These are phyloP conservation scores for Bubo bubo DNA, from an alignment of 2,113 vertebrate genomes.

Conservation along the genomic window DNA sequence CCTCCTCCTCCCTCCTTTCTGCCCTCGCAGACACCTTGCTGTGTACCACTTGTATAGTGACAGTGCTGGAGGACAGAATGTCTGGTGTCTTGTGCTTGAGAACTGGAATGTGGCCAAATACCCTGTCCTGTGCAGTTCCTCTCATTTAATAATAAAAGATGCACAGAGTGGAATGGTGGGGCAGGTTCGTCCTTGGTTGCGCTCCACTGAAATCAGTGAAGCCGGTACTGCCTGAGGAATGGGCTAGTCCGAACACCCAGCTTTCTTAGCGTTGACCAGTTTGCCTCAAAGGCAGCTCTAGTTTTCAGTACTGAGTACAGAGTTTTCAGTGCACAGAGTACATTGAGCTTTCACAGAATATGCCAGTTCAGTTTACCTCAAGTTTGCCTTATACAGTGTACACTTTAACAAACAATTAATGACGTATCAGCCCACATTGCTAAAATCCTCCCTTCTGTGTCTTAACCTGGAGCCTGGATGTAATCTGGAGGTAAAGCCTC, in stretches of 20 bases:
- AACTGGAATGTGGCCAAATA: neutral
- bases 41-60: accelerated
- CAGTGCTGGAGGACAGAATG: neutral
- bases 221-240: neutral
- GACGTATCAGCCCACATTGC: accelerated
- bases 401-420: neutral
- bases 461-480: neutral
- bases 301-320: no score
- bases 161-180: accelerated
- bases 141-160: neutral
- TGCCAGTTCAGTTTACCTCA: neutral
- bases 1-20: neutral
- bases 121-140: neutral
- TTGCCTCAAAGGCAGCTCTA: neutral
- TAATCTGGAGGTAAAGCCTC: neutral
- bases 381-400: neutral
- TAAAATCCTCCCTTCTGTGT: neutral
- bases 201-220: neutral
- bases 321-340: neutral
- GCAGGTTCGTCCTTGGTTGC: neutral
- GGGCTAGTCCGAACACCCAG: accelerated
- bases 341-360: neutral
- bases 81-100: neutral
- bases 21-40: neutral
- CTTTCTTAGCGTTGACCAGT: accelerated